A percentile compares a stretch with the other conserved stretches of the same genome.
phyloP scores from a whole-genome alignment of 2,888 invertebrate species.

The Hypercompe scribonia region DNA sequence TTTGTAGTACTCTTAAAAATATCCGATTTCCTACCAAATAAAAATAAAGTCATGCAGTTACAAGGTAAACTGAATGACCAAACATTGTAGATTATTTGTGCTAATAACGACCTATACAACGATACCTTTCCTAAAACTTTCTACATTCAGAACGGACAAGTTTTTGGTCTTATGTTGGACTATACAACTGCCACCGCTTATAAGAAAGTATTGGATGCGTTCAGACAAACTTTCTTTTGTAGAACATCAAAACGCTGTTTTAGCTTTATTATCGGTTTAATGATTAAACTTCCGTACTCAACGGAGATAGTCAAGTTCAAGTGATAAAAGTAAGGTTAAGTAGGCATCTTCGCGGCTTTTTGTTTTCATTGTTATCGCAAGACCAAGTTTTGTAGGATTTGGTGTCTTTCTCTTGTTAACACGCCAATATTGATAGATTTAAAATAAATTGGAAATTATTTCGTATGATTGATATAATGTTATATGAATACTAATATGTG shows the following conservation, averaged over 20 bases:
- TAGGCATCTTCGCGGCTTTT: constrained; percentile 1
- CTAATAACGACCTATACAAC: constrained; percentile 11
- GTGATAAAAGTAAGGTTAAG: constrained; percentile 4
- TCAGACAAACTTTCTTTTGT: neutral
- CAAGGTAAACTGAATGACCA: constrained; percentile 15
- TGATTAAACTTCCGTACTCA: neutral
- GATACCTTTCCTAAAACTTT: constrained; percentile 25
- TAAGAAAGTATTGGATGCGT: neutral
- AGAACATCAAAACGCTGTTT: neutral
- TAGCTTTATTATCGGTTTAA: constrained; percentile 4
- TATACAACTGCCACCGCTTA: constrained; percentile 15
- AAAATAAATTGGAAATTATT: neutral
- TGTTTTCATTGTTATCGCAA: neutral
- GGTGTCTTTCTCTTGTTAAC: neutral
- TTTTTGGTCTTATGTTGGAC: neutral
- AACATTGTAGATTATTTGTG: constrained; percentile 29
- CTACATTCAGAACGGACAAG: constrained; percentile 19
- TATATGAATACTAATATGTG: no score
- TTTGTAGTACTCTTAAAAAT: neutral
- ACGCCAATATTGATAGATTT: neutral
- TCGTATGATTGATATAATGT: neutral
- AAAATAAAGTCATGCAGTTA: constrained; percentile 8
- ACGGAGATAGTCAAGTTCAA: constrained; percentile 1
- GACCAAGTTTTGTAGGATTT: neutral
- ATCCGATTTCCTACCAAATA: constrained; percentile 10